phyloP scores from a whole-genome alignment of 23 tunicate genomes.

The Halocynthia aurantium region DNA sequence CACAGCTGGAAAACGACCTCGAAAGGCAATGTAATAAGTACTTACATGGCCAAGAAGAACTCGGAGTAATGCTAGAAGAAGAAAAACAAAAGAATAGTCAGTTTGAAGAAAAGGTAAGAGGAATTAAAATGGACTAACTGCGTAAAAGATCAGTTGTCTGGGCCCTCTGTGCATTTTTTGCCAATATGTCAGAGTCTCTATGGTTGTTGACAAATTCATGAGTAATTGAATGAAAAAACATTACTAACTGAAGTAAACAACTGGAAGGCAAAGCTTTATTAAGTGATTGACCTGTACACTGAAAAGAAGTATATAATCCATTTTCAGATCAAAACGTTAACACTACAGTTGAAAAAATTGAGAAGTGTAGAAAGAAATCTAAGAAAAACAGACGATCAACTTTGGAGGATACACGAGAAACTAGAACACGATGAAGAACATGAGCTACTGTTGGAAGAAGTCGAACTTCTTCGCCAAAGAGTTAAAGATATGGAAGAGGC shows the following conservation, averaged over 20 bases:
- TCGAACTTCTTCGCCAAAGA: slow-evolving; percentile 70
- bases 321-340: slow-evolving; percentile 33
- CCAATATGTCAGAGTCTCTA: too few species aligned
- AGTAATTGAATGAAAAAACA: not conserved
- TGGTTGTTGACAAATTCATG: too few species aligned
- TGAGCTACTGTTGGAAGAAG: slow-evolving; percentile 64
- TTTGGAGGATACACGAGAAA: slow-evolving; percentile 66
- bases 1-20: slow-evolving; percentile 74
- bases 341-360: slow-evolving; percentile 45
- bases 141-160: too few species aligned
- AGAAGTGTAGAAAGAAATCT: slow-evolving; percentile 58
- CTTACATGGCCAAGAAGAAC: slow-evolving; percentile 35
- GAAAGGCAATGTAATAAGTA: slow-evolving; percentile 59
- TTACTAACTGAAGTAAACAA: not conserved
- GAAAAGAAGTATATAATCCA: not conserved
- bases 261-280: not conserved
- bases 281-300: too few species aligned
- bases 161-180: too few species aligned
- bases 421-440: slow-evolving; percentile 59
- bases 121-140: too few species aligned
- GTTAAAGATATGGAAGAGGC: slow-evolving; percentile 76
- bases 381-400: slow-evolving; percentile 83
- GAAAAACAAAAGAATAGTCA: slow-evolving; percentile 41
- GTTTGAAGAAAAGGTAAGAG: slow-evolving; percentile 57
- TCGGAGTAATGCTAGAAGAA: slow-evolving; percentile 24